Evolutionary conservation across 2,888 invertebrate species (phyloP), one percentile per base, ranked within the genome.

Genomic region (Gryllus longicercus): DNA sequence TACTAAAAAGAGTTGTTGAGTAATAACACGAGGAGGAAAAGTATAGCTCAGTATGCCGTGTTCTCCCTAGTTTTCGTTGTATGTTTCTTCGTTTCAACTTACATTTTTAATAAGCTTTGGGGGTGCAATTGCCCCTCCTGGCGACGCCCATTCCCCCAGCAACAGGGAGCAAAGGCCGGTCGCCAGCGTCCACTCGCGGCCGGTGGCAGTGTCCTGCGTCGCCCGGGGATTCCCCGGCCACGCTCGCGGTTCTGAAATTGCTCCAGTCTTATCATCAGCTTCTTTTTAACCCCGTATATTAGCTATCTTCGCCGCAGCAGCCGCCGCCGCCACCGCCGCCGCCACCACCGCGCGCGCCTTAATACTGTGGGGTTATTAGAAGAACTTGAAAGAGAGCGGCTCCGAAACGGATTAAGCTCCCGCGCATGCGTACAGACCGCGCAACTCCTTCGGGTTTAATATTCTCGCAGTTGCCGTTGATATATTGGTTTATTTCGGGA

Each of bases 271-370:
- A 63, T 63, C 63, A 63, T 18, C 14, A 63, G 14, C 63, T 63
- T n/a, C 63, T 63, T 63, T 63, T 63, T 63, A 63, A 63, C 63
- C 63, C 63, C n/a, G 63, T 63, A 63, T 63, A 63, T 63, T 63
- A 14, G 63, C 63, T 63, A 63, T 63, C 63, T 63, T 63, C n/a
- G 38, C 38, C 38, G 38, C 38, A 38, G 38, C 38, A 8, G 38
- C 38, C 38, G 38, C 63, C 63, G 63, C 14, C 63, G n/a, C 51
- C 16, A 2, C 51, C 16, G 11, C 14, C 51, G 12, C 51, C 51
- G 2, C 51, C 12, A 11, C 51, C 63, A 14, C 16, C 63, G 4
- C n/a, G 14, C 63, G 14, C 63, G 63, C 63, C 63, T 63, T 63
- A 63, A 63, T 63, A n/a, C 63, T 63, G 63, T n/a, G n/a, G n/a